Evolutionary conservation across 2,888 invertebrate species (phyloP).

Genomic region (Scaptomyza caliginosa): DNA sequence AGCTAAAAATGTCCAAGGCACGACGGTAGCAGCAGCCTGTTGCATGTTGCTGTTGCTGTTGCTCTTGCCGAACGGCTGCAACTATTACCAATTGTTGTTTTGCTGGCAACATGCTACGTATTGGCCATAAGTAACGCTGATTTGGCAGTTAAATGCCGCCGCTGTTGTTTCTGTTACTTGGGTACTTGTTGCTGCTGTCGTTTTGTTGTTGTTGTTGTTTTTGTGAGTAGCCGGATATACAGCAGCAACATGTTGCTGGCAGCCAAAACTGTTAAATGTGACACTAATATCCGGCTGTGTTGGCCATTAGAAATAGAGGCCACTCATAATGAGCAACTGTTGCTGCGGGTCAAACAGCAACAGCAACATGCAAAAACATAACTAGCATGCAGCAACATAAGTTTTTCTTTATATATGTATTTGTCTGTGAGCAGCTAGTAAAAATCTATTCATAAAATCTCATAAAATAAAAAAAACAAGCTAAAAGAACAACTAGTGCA

Average conservation of each 20-base stretch:
- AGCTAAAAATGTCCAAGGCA: constrained; percentile 70
- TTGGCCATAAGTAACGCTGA: constrained; percentile 80
- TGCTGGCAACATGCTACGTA: constrained; percentile 66
- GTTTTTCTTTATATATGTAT: background rate
- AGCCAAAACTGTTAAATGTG: constrained; percentile 76
- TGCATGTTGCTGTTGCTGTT: constrained; percentile 61
- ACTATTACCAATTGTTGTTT: constrained; percentile 70
- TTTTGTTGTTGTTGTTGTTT: constrained; percentile 16
- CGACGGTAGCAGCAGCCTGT: constrained; percentile 71
- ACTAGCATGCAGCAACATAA: background rate
- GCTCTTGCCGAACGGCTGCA: constrained; percentile 57
- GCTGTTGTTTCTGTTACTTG: constrained; percentile 36
- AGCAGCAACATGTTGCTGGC: constrained; percentile 69
- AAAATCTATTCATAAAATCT: constrained; percentile 22
- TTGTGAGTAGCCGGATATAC: constrained; percentile 69
- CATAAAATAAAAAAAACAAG: background rate
- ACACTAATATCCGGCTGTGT: constrained; percentile 71
- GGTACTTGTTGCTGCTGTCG: constrained; percentile 25
- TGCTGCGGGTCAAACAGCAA: constrained; percentile 20
- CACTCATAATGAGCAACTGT: constrained; percentile 58
- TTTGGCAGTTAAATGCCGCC: constrained; percentile 77
- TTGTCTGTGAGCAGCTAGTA: constrained; percentile 8
- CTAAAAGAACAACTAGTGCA: constrained; percentile 20
- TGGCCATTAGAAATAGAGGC: constrained; percentile 40
- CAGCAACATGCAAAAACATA: background rate